Conservation (phyloP, 1,140 invertebrate species). For the Diplogasteroides magnus region DNA sequence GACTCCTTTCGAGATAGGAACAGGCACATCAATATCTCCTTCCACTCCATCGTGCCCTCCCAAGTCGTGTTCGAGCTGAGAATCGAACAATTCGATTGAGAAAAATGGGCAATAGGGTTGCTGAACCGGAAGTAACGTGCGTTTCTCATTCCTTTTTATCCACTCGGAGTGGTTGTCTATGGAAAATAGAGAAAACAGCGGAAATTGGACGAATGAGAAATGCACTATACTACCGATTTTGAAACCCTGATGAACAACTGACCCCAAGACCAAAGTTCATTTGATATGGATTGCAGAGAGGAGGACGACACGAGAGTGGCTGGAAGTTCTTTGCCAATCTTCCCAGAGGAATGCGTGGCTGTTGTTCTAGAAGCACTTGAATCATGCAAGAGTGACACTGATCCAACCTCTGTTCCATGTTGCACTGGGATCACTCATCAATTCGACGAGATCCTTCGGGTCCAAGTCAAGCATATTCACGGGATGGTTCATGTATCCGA, state of each 20-base stretch:
- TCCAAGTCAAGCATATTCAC: conserved; percentile 34
- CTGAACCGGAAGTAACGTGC: too few relatives aligned
- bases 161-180: too few relatives aligned
- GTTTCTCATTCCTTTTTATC: too few relatives aligned
- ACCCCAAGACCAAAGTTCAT: conserved; percentile 29
- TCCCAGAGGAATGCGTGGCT: conserved; percentile 28
- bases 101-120: not conserved
- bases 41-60: conserved; percentile 30
- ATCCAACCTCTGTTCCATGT: conserved; percentile 25
- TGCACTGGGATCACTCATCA: conserved; percentile 30
- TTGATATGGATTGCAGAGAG: conserved; percentile 31
- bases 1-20: conserved; percentile 29
- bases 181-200: too few relatives aligned
- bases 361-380: conserved; percentile 9
- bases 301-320: conserved; percentile 23
- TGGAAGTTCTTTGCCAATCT: conserved; percentile 22
- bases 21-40: conserved; percentile 32
- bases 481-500: conserved; percentile 30
- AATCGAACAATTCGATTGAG: too few relatives aligned
- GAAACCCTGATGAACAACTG: too few relatives aligned
- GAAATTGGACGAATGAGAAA: too few relatives aligned
- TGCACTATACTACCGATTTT: too few relatives aligned
- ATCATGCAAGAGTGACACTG: not conserved
- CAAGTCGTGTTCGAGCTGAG: conserved; percentile 29
- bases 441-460: conserved; percentile 27